A percentile compares a stretch with the other conserved stretches of the same genome.
These are phyloP conservation scores for Calyptomena viridis DNA, from an alignment of 2,113 vertebrate genomes.

Conservation along the genomic window DNA sequence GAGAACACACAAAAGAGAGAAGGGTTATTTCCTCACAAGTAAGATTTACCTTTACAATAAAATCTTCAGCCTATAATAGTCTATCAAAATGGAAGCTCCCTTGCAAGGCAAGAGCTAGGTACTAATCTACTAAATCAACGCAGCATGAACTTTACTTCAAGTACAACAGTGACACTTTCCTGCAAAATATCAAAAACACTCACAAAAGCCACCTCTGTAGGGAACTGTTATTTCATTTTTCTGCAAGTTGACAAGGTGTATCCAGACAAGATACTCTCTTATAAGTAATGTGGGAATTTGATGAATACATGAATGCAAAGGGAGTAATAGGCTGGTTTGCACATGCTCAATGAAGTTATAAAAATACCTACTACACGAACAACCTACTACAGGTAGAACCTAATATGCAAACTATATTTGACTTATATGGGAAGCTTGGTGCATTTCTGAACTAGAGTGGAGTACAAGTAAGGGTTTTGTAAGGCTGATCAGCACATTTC, in stretches of 20 bases:
- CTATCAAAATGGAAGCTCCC: neutral
- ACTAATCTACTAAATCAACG: neutral
- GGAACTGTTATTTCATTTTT: neutral
- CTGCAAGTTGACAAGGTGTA: neutral
- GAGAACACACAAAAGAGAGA: neutral
- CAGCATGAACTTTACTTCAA: neutral
- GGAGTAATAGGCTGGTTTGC: neutral
- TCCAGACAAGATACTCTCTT: neutral
- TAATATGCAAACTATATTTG: neutral
- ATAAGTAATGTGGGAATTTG: neutral
- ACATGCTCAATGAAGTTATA: neutral
- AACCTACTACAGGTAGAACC: neutral
- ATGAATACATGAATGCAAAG: neutral
- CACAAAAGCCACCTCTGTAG: neutral
- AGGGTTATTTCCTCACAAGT: neutral
- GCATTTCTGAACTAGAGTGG: neutral
- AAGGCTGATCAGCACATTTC: neutral
- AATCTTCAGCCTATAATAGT: neutral
- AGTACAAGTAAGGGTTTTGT: neutral
- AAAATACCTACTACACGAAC: neutral
- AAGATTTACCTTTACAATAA: conserved; percentile 8
- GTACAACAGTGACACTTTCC: neutral
- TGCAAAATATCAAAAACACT: neutral
- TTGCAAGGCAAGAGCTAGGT: neutral
- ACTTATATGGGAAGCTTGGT: neutral